phyloP scores from a whole-genome alignment of 2,797 vertebrate species.

The Rhinoraja longicauda region DNA sequence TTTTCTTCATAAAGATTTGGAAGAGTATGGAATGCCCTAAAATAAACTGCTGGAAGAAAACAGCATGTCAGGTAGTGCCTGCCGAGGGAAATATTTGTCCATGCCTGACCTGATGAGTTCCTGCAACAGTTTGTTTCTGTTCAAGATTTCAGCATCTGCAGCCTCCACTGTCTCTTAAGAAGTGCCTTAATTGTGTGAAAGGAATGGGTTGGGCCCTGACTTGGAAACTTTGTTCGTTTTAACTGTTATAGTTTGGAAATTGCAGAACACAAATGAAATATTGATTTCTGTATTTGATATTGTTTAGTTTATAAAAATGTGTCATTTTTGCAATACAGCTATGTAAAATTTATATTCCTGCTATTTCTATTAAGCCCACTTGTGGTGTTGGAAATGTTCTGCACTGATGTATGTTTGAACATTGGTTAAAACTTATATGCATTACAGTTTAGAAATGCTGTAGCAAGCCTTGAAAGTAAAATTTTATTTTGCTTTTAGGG shows the following conservation, averaged over 20 bases:
- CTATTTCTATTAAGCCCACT: not conserved
- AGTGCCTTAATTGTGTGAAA: no score
- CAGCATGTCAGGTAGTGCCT: no score
- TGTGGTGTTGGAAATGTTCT: not conserved
- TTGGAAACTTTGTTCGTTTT: not conserved
- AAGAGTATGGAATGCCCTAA: not conserved
- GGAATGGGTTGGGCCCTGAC: not conserved
- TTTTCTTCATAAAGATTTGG: not conserved
- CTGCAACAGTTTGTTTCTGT: no score
- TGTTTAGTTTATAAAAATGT: not conserved
- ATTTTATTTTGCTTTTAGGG: slow-evolving; percentile 63
- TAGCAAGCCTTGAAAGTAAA: not conserved
- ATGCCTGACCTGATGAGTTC: no score
- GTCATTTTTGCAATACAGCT: not conserved
- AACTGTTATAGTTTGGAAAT: not conserved
- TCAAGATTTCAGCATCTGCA: no score
- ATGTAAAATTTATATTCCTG: not conserved
- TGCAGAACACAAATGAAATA: not conserved
- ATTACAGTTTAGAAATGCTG: not conserved
- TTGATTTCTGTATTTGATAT: not conserved
- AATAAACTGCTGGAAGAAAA: no score
- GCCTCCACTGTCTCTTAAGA: no score
- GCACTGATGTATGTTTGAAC: not conserved
- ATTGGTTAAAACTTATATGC: not conserved
- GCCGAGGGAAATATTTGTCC: no score